Percentiles rank a stretch among this genome's conserved stretches.
Evolutionary conservation across 2,888 invertebrate genomes (phyloP).

Genomic region (Dicranocentrus wangi): DNA sequence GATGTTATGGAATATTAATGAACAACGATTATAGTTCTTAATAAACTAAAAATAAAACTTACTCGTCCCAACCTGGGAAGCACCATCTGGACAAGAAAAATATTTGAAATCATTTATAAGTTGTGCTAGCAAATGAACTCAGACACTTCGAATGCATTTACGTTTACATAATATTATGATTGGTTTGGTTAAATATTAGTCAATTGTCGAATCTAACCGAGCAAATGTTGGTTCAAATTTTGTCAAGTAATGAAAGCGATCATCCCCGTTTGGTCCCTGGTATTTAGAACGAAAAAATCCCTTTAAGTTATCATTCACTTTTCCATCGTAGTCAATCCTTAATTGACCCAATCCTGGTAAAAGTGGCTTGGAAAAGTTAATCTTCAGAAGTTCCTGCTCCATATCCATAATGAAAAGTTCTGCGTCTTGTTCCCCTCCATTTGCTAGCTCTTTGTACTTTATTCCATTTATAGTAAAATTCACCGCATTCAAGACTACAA

Average conservation of each 20-base stretch:
- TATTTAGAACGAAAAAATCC: constrained; percentile 95
- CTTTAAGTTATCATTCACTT: constrained; percentile 92
- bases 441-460: constrained; percentile 9
- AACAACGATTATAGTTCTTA: not conserved
- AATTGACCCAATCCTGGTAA: constrained; percentile 78
- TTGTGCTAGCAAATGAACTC: no score
- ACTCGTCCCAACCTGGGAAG: constrained; percentile 65
- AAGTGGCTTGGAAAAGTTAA: constrained; percentile 80
- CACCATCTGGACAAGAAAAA: constrained; percentile 30
- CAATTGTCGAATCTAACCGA: no score
- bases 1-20: no score
- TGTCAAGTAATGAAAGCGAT: constrained; percentile 89
- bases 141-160: not conserved
- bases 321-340: constrained; percentile 84
- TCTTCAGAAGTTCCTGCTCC: constrained; percentile 82
- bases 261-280: constrained; percentile 81
- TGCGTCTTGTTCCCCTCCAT: not conserved
- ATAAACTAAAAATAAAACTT: constrained; percentile 19
- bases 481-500: constrained; percentile 80
- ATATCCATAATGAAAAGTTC: constrained; percentile 73
- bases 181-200: not conserved
- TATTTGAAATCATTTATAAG: constrained; percentile 5
- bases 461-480: constrained; percentile 73
- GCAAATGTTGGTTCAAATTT: constrained; percentile 95
- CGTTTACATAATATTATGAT: not conserved